These are phyloP conservation scores for Chironomus tepperi DNA, from an alignment of 1,140 invertebrate genomes.

Conservation along the genomic window DNA sequence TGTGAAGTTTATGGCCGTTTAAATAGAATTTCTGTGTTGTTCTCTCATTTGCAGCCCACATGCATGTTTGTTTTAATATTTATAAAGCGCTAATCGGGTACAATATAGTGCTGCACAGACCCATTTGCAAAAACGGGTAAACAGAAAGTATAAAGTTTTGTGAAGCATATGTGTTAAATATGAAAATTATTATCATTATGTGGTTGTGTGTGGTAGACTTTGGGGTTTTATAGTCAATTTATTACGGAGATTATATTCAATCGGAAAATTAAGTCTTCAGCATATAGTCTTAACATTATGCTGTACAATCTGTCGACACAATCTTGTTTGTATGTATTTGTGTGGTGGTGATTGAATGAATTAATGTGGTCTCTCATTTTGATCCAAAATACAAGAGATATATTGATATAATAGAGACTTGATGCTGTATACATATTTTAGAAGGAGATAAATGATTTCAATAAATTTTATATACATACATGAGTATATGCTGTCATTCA, in stretches of 20 bases:
- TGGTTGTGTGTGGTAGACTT: not conserved
- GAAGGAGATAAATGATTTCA: not conserved
- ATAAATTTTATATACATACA: slow-evolving; percentile 2
- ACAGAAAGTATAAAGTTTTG: not conserved
- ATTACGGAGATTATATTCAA: not conserved
- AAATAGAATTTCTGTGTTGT: not conserved
- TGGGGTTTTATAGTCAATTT: not conserved
- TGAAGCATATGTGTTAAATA: no score
- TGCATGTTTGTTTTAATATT: not conserved
- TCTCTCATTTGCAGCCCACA: not conserved
- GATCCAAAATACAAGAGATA: not conserved
- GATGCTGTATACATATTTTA: not conserved
- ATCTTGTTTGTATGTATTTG: no score
- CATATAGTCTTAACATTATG: no score
- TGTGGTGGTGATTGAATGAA: no score
- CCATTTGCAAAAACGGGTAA: not conserved
- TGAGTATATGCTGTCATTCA: not conserved
- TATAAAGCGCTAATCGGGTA: not conserved
- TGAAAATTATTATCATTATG: not conserved
- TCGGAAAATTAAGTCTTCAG: not conserved
- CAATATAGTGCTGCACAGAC: not conserved
- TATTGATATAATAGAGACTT: not conserved
- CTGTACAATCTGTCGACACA: no score
- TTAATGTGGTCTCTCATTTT: not conserved
- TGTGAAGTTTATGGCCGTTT: not conserved